Base-by-base conservation (phyloP, 2,888 invertebrate genomes). In the Callyntrura guangdongensis region DNA sequence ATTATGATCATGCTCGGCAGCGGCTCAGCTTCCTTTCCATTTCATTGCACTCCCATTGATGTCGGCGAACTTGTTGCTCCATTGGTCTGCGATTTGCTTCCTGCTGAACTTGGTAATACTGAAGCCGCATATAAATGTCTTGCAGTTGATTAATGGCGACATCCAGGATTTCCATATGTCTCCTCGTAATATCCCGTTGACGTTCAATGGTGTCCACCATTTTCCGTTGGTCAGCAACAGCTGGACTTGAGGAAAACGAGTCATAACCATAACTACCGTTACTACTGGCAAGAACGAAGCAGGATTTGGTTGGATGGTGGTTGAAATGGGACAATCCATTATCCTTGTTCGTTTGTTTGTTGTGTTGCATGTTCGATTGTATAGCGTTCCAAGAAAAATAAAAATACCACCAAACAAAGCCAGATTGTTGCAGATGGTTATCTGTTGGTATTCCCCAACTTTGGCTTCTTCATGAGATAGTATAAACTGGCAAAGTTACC, bases 141-240 rank as follows among this genome's bases (percentile, higher is more conserved):
- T 74, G 22, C 2, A 74, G 74, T 14, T 74, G 74, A 74, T 5
- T 12, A 6, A 74, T 74, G 1, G 74, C 53, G 9, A 12, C 74
- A 74, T 74, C 74, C 4, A 74, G 47, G 3, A 49, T 22, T 22
- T 49, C 49, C 14, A 74, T 11, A 12, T 74, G 22, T n/a, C 74
- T 49, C 6, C 12, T 47, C 22, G n/a, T 14, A 12, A 12, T 0
- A 14, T 74, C 74, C 12, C 74, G 17, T 20, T 22, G 49, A 22
- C 74, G 74, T 53, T 74, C 53, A 22, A 74, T 20, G 22, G 49
- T 49, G 1, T 74, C 0, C 1, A 74, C 12, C 25, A 49, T 3
- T 22, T 74, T 49, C 72, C 14, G 25, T 12, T 74, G 9, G 22
- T 12, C 14, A 2, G 53, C 14, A 14, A 74, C 3, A 61, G 6